phyloP scores from a whole-genome alignment of 2,888 invertebrate genomes.

The Parasteatoda lunata region DNA sequence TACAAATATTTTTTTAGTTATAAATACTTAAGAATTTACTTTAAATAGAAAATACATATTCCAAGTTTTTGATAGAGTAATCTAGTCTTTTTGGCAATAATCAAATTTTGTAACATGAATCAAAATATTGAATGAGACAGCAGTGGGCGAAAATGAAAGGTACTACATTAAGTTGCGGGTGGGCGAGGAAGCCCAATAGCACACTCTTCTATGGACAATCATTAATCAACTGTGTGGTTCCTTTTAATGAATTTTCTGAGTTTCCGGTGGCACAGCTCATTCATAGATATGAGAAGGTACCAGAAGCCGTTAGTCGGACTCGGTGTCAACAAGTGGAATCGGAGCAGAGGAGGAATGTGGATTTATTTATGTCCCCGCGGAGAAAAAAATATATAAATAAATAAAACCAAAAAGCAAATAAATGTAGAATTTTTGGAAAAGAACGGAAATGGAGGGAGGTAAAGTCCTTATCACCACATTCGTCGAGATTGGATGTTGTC shows the following conservation, averaged over 20 bases:
- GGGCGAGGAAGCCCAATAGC: constrained; percentile 10
- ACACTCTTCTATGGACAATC: constrained; percentile 34
- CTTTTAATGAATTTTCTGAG: constrained; percentile 46
- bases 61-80: too few relatives aligned
- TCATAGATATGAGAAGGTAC: constrained; percentile 32
- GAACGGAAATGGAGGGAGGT: constrained; percentile 28
- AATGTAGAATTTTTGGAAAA: constrained; percentile 6
- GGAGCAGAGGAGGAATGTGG: background rate
- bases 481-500: constrained; percentile 14
- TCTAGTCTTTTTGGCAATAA: too few relatives aligned
- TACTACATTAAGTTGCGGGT: background rate
- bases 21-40: too few relatives aligned
- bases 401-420: constrained; percentile 20
- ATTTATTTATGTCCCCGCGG: background rate
- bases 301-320: background rate
- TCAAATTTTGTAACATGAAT: background rate
- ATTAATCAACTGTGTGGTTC: constrained; percentile 43
- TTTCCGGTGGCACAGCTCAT: constrained; percentile 25
- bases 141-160: constrained; percentile 26
- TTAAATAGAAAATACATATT: too few relatives aligned
- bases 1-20: too few relatives aligned
- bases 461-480: constrained; percentile 15
- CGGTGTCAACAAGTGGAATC: constrained; percentile 39
- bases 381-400: constrained; percentile 10
- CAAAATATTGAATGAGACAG: constrained; percentile 34